phyloP scores from a whole-genome alignment of 2,888 invertebrate genomes.

The Merodon equestris region DNA sequence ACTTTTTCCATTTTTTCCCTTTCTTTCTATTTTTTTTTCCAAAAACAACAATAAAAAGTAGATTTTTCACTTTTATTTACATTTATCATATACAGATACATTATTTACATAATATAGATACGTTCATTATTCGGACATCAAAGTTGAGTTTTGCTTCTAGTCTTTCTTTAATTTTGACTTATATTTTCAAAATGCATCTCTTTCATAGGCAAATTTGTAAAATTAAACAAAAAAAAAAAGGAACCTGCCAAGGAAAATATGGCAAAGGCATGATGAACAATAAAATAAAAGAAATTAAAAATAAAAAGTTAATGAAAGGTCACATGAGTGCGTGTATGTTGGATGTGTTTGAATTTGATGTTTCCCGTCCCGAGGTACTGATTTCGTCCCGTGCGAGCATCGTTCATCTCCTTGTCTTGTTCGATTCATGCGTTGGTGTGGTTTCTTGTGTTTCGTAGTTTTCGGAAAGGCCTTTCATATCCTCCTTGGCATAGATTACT shows the following conservation, averaged over 20 bases:
- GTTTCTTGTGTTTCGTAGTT: slow-evolving; percentile 45
- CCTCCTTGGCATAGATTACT: slow-evolving; percentile 50
- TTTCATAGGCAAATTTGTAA: no score
- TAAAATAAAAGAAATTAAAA: slow-evolving; percentile 17
- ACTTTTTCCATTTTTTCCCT: no score
- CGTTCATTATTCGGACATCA: slow-evolving; percentile 6
- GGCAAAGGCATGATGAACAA: slow-evolving; percentile 37
- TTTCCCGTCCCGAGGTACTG: no score
- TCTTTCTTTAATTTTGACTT: slow-evolving; percentile 12
- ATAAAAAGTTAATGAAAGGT: slow-evolving; percentile 43
- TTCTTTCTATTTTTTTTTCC: no score
- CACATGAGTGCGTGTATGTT: slow-evolving; percentile 23
- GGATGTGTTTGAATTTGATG: no score
- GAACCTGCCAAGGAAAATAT: slow-evolving; percentile 56
- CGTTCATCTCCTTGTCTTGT: slow-evolving; percentile 49
- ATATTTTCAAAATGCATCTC: neutral
- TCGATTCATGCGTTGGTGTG: slow-evolving; percentile 46
- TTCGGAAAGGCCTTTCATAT: slow-evolving; percentile 40
- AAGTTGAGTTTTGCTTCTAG: slow-evolving; percentile 16
- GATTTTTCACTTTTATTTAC: slow-evolving; percentile 53
- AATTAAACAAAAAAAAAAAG: slow-evolving; percentile 13
- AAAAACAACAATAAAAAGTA: no score
- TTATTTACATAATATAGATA: slow-evolving; percentile 60
- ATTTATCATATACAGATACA: slow-evolving; percentile 56
- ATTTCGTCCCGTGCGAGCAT: neutral